Evolutionary conservation across 2,888 invertebrate genomes (phyloP), one percentile per base, ranked within the genome.

Genomic region (Dolomedes plantarius): DNA sequence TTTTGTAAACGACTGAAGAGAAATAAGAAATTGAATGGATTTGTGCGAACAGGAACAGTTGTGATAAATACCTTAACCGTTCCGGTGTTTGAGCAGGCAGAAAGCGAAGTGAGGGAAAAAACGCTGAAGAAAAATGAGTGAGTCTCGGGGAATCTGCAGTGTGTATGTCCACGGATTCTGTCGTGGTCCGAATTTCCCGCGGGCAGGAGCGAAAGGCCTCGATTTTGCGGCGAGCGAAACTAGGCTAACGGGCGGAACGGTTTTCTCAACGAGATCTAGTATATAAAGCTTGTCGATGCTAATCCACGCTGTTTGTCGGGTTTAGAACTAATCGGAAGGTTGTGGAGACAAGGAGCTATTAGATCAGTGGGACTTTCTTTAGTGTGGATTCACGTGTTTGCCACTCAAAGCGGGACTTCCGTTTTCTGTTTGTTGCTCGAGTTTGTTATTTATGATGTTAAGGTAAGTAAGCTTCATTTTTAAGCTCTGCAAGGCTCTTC

Each of bases 221-320:
- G 41, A 68, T 82, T 62, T 36, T 36, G 67, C 27, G 67, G 32
- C 29, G 65, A 27, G 27, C 27, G 62, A 82, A 81, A 82, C 41
- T 82, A 82, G 81, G 81, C 75, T 82, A 82, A 75, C 81, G 64
- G 81, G 65, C 73, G 73, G 81, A 73, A 74, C 67, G 62, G 67
- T 36, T 80, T 79, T 77, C 72, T 68, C 67, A 39, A 36, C 28
- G 19, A 78, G 69, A 71, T 69, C 69, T 72, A 74, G 69, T 82
- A 82, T 82, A 82, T 82, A 82, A 82, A 75, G 75, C 81, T 41
- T 82, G 62, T 71, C 68, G 46, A 3, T 64, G 74, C 75, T 82
- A 50, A 75, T 69, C 31, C 75, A 39, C 41, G 64, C 81, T 82
- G 75, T 82, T 82, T 82, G 81, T 82, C 81, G 68, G 74, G 39